Percentiles rank a stretch among this genome's conserved stretches.
Conservation (phyloP, 2,797 vertebrate species). For the Myotis vivesi region DNA sequence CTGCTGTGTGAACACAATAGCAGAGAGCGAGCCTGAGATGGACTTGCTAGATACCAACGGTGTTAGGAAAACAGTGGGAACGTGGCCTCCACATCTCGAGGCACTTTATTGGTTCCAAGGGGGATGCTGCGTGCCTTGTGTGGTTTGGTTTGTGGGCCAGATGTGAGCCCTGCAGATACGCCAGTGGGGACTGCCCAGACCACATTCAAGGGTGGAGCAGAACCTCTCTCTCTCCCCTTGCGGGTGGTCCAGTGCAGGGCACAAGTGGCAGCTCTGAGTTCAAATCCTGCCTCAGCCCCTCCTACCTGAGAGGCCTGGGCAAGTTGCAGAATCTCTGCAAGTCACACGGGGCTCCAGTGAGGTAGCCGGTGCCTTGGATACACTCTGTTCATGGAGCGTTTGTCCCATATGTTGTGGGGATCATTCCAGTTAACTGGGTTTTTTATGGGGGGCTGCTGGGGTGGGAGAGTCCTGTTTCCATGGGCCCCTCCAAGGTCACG, state of each 20-base stretch:
- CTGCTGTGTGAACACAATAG: not conserved
- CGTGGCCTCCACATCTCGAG: not conserved
- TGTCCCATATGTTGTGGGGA: not conserved
- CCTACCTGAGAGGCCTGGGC: not conserved
- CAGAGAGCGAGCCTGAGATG: not conserved
- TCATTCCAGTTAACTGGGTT: not conserved
- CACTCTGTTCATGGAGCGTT: not conserved
- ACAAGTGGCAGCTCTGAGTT: not conserved
- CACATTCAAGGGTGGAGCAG: not conserved
- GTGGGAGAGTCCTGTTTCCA: not conserved
- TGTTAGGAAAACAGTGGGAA: not conserved
- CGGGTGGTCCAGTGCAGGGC: not conserved
- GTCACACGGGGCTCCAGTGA: not conserved
- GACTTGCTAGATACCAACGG: not conserved
- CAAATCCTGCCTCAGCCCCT: not conserved
- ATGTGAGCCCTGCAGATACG: not conserved
- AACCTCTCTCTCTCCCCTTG: not conserved
- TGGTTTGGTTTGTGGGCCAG: not conserved
- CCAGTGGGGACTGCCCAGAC: not conserved
- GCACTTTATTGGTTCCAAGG: not conserved
- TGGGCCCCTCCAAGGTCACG: not conserved
- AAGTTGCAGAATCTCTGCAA: not conserved
- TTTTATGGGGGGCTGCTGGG: not conserved
- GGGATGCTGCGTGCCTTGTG: not conserved
- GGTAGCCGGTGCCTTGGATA: not conserved